phyloP scores from a whole-genome alignment of 2,113 vertebrate genomes.

The Chelonoidis abingdonii region DNA sequence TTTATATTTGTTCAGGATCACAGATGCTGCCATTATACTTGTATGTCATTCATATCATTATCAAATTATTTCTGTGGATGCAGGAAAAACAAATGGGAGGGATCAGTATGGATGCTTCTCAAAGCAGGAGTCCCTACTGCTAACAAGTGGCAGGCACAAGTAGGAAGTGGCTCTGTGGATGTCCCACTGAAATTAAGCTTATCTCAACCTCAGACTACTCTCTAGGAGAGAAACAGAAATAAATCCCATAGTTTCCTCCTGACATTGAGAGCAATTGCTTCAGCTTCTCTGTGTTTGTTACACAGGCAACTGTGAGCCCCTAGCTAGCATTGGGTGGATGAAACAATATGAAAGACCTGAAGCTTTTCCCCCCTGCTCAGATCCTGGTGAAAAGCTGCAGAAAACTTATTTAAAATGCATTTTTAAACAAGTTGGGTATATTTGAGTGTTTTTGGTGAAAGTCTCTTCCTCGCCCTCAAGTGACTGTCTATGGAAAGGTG shows the following conservation, averaged over 20 bases:
- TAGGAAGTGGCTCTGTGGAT: neutral
- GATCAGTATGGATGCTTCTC: neutral
- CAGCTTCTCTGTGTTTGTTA: neutral
- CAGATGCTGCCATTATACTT: neutral
- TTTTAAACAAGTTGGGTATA: neutral
- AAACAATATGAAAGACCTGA: neutral
- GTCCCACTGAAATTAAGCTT: rapidly evolving
- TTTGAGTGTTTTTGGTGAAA: neutral
- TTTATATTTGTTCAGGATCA: neutral
- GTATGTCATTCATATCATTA: neutral
- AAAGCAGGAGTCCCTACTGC: neutral
- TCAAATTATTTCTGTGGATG: rapidly evolving
- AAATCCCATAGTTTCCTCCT: neutral
- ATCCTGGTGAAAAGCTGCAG: neutral
- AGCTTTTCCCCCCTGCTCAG: neutral
- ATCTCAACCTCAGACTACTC: neutral
- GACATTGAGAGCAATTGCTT: rapidly evolving
- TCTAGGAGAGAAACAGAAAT: neutral
- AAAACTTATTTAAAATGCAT: neutral
- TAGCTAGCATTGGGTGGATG: neutral
- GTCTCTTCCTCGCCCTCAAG: neutral
- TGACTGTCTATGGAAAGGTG: rapidly evolving
- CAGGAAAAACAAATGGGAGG: neutral
- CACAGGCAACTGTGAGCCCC: rapidly evolving
- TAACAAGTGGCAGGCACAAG: neutral